Evolutionary conservation across 1,140 invertebrate species (phyloP).

Genomic region (Magallana ariakensis): DNA sequence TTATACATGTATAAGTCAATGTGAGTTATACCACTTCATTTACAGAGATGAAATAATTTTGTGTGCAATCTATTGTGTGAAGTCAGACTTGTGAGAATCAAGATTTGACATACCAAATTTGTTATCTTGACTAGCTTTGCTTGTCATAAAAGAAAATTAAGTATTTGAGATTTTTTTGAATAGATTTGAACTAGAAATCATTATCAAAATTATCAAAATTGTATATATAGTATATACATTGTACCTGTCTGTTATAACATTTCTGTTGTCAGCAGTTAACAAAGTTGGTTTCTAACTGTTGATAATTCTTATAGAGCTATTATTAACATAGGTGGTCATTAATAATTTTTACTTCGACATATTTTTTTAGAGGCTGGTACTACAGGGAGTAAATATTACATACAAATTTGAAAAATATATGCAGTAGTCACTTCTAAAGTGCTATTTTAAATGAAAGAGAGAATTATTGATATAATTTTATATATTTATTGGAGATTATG

Average conservation of each 20-base stretch:
- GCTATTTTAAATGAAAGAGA: background rate
- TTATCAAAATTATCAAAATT: no score
- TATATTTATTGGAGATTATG: background rate
- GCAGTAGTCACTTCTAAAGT: background rate
- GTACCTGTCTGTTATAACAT: no score
- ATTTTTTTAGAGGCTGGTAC: background rate
- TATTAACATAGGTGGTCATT: background rate
- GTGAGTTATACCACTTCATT: no score
- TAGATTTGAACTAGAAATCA: background rate
- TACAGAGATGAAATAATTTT: background rate
- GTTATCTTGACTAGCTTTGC: background rate
- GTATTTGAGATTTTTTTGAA: background rate
- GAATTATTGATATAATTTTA: background rate
- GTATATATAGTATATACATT: no score
- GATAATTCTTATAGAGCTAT: background rate
- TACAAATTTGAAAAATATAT: background rate
- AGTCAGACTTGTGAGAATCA: background rate
- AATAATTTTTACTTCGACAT: background rate
- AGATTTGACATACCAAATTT: no score
- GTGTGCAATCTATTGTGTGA: background rate
- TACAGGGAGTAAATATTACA: background rate
- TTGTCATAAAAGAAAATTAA: background rate
- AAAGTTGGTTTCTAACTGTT: no score
- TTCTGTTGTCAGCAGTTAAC: no score
- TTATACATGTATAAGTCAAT: no score